Evolutionary conservation across 2,888 invertebrate genomes (phyloP), one percentile per base, ranked within the genome.

Genomic region (Stegophylla sp.): DNA sequence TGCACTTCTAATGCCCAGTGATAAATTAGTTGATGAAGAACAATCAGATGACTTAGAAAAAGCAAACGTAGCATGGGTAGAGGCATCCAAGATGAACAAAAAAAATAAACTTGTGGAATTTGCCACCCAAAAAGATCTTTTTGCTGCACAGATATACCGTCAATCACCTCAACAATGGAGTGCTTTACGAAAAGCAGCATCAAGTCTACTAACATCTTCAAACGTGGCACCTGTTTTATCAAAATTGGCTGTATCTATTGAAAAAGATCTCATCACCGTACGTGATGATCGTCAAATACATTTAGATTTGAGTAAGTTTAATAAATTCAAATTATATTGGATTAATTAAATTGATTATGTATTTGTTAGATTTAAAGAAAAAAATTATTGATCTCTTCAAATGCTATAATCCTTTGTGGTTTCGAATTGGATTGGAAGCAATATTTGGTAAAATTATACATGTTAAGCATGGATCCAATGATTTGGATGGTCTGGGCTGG

Each of bases 351-450:
- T 5, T 34, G 34, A 7, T 34, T 34, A 5, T 34, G 7, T 7
- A 7, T 34, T 34, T 34, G 7, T 75, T 82, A 86, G 86, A 93
- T 0, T 87, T 94, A 83, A 94, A 95, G 86, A 92, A 93, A 82
- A 88, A 89, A 75, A 90, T 96, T 59, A 88, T 95, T 84, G 91
- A 92, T 83, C 85, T 96, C 76, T 87, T 96, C 48, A 87, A 96
- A 17, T 92, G 92, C 81, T 97, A 96, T 85, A 96, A 96, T 88
- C 94, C 95, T 0, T 87, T 97, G 0, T 97, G 96, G 96, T 88
- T 97, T 74, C 89, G 96, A 73, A 91, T 97, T 64, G 95, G 94
- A 0, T 87, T 97, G 17, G 96, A 97, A 88, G 92, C 94, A 0
- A 89, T 95, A 15, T 96, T 92, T 85, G 92, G 92, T 5, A 90